Evolutionary conservation across 2,113 vertebrate genomes (phyloP).

Genomic region (Hiodon tergisus): DNA sequence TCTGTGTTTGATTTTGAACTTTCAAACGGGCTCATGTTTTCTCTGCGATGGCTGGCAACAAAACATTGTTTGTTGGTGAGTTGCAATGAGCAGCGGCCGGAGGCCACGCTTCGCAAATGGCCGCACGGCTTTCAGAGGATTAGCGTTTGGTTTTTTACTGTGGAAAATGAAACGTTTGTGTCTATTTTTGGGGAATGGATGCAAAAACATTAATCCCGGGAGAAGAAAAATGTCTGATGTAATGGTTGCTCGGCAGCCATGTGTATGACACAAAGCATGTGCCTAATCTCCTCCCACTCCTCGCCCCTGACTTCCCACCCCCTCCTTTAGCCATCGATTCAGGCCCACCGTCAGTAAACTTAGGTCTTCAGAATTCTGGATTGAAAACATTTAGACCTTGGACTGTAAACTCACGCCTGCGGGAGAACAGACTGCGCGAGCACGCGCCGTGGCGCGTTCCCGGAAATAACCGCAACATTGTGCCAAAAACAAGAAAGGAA

Average conservation of each 20-base stretch:
- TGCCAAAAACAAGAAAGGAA: too few species aligned
- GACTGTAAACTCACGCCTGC: too few species aligned
- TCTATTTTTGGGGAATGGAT: background rate
- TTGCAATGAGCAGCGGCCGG: too few species aligned
- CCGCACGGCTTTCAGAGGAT: background rate
- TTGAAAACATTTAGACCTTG: too few species aligned
- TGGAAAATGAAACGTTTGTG: constrained; percentile 1
- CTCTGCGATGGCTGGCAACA: background rate
- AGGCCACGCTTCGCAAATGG: background rate
- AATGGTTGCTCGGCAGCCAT: background rate
- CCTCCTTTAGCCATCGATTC: too few species aligned
- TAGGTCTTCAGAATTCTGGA: too few species aligned
- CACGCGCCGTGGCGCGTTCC: too few species aligned
- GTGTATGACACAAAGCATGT: background rate
- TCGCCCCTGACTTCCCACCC: too few species aligned
- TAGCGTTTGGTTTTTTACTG: background rate
- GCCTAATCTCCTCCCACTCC: too few species aligned
- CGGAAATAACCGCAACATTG: too few species aligned
- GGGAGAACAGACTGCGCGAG: too few species aligned
- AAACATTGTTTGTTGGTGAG: background rate
- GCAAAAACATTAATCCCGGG: background rate
- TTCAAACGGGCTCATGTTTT: background rate
- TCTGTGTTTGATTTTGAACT: background rate
- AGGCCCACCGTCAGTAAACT: too few species aligned
- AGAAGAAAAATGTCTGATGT: background rate